Base-by-base conservation (phyloP, 2,797 vertebrate species). In the Hylomyscus alleni region DNA sequence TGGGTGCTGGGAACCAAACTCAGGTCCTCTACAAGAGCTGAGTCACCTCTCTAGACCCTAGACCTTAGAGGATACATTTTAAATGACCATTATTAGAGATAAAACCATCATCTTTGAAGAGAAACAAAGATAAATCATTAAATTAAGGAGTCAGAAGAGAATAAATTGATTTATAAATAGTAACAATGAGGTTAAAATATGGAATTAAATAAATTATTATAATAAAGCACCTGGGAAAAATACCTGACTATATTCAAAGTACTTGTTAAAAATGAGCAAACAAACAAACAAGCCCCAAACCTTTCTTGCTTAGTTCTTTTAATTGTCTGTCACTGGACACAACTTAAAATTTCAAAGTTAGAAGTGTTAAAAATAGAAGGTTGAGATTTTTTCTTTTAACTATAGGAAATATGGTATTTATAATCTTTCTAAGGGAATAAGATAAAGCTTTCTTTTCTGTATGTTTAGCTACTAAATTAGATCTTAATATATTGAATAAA, bases 341-440 rank as follows among this genome's bases (percentile, higher is more conserved):
- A 54, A 78, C 88, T 92, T 94, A 86, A 89, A 92, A 88, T 34
- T 90, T 96, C 82, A 76, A 75, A 90, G 37, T 84, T 56, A 80
- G 31, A 90, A 95, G 12, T 89, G 54, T 78, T 93, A n/a, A 60
- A 82, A 52, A 72, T 67, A 90, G 24, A 75, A 77, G 44, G 14
- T 50, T 77, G 40, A 5, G 2, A 29, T 7, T 11, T 72, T 77
- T 91, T 89, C 11, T 62, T 92, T 95, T 87, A 76, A 52, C 81
- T 91, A 80, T 47, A 29, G 19, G 93, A 90, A 95, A 89, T 22
- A 44, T 15, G 7, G 37, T 81, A 90, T 78, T 47, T 84, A 73
- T n/a, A 81, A 92, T 92, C 47, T 82, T 95, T 50, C 11, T 86
- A 37, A 94, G 85, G 72, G 90, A 88, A 52, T 10, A 15, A 62